Percentiles rank a stretch among this genome's conserved stretches.
Evolutionary conservation across 2,797 vertebrate species (phyloP).

Genomic region (Neopelma chrysocephalum): DNA sequence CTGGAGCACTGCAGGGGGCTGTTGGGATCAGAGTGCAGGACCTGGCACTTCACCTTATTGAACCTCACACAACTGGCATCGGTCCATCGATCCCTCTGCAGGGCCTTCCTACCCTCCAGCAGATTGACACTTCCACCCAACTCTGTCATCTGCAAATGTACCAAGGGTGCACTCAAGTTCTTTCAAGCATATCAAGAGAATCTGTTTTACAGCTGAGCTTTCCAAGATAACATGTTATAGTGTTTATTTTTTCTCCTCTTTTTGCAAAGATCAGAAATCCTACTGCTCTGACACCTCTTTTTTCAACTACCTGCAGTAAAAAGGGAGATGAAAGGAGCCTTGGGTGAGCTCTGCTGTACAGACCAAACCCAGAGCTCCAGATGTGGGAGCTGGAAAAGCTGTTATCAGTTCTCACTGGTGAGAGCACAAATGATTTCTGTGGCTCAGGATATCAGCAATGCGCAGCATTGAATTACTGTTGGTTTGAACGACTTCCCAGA

Average conservation of each 20-base stretch:
- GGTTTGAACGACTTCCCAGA: neutral
- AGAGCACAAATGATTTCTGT: neutral
- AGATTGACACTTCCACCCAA: neutral
- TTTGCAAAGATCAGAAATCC: neutral
- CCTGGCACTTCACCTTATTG: neutral
- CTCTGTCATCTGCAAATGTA: neutral
- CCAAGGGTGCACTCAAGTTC: neutral
- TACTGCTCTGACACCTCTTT: neutral
- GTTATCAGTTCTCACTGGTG: neutral
- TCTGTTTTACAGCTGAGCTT: neutral
- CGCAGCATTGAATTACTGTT: neutral
- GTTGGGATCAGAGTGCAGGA: neutral
- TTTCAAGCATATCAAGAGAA: neutral
- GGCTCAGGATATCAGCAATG: neutral
- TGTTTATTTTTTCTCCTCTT: neutral
- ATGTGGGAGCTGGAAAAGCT: neutral
- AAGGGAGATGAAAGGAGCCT: neutral
- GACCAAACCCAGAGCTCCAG: constrained; percentile 14
- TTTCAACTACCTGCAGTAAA: neutral
- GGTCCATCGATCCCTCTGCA: neutral
- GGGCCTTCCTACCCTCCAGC: neutral
- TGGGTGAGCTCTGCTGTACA: neutral
- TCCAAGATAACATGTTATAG: neutral
- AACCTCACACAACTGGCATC: neutral
- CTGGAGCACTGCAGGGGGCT: neutral